Base-by-base conservation (phyloP, 2,797 vertebrate species). In the Hippoglossus hippoglossus region DNA sequence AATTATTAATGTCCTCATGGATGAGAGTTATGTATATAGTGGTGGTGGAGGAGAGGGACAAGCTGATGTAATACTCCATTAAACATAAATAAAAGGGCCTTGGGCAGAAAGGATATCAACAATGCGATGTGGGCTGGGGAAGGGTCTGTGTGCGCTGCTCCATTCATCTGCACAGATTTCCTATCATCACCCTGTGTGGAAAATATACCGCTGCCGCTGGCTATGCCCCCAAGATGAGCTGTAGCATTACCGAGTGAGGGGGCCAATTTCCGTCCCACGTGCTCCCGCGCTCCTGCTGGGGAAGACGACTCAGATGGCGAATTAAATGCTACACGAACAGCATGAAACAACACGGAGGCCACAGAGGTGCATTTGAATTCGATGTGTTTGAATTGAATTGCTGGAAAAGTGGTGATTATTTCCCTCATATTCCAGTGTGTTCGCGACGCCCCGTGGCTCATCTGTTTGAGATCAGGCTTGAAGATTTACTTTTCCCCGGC, bases 61-160 rank as follows among this genome's bases (percentile, higher is more conserved):
- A 52, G n/a, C 70, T 80, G 77, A 83, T 76, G 81, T 74, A 83
- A 83, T 47, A 71, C 70, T 80, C 26, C 44, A 74, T 80, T 73
- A 77, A 80, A 80, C 70, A 73, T 75, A 87, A 77, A 84, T 81
- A 80, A 80, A 80, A 69, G 44, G 28, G 75, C 83, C 82, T 25
- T 16, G 52, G 63, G 85, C 72, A 57, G 71, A 65, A 57, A 67
- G 61, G 62, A 77, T 74, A 70, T 67, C 61, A 73, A 69, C 55
- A 71, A 73, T 22, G 18, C 3, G 15, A 61, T 49, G 36, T 24
- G 6, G 63, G 61, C 47, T 72, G 25, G 34, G 22, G 61, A 67
- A 47, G 46, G 79, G 56, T 67, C 67, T 60, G 53, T 63, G 61
- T 39, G 62, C 12, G 0, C 44, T 2, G 58, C 44, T 34, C 18